These are phyloP conservation scores for Pammene aurita DNA, from an alignment of 2,888 invertebrate genomes.

Conservation along the genomic window DNA sequence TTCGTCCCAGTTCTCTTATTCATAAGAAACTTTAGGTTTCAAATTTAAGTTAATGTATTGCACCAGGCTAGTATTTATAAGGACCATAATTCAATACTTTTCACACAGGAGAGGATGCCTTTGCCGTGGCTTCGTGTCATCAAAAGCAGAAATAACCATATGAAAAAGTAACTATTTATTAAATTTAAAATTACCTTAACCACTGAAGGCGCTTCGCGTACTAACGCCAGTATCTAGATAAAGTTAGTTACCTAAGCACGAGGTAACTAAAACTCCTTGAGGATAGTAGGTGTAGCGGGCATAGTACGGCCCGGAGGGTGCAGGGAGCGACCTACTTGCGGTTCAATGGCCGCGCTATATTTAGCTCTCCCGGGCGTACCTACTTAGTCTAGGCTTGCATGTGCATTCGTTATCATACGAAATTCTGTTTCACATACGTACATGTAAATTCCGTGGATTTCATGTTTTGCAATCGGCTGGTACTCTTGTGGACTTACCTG, in stretches of 20 bases:
- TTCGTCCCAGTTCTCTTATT: no score
- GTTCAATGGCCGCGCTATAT: constrained; percentile 78
- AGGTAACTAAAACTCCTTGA: constrained; percentile 31
- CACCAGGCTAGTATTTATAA: no score
- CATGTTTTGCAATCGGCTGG: constrained; percentile 32
- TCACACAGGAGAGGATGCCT: no score
- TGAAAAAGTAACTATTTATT: background rate
- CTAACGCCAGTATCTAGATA: constrained; percentile 11
- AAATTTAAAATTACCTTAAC: background rate
- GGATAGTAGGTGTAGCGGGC: constrained; percentile 42
- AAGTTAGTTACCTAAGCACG: constrained; percentile 9
- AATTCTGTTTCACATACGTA: constrained; percentile 38
- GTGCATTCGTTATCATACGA: constrained; percentile 62
- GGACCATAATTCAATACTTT: no score
- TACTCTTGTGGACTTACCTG: constrained; percentile 33
- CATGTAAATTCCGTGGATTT: constrained; percentile 35
- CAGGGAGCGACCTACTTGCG: constrained; percentile 71
- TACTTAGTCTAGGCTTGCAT: constrained; percentile 53
- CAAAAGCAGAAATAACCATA: background rate
- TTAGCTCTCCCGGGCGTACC: constrained; percentile 61
- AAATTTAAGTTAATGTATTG: no score
- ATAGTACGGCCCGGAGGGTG: constrained; percentile 42
- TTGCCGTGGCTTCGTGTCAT: no score
- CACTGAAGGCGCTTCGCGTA: background rate
- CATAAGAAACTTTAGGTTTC: no score